Base-by-base conservation (phyloP, 1,140 invertebrate genomes). In the Ptiloglossa arizonensis region DNA sequence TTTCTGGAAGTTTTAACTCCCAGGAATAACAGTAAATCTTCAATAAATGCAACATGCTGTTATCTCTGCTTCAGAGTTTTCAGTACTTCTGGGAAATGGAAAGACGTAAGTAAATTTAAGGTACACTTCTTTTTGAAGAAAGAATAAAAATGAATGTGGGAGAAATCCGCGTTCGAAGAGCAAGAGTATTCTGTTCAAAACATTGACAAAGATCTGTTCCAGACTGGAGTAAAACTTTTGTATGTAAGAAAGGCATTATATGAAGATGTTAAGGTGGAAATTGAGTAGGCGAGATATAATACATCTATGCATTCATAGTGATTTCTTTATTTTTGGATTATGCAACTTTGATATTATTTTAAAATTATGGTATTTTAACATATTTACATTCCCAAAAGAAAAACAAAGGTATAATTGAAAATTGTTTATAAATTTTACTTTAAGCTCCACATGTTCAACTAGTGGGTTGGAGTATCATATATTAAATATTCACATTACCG, bases 31-130 rank as follows among this genome's bases (percentile, higher is more conserved):
- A 32, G 35, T 17, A 76, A 32, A 71, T 69, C 52, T 56, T 76
- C 44, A 57, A 63, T 50, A 54, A 71, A 60, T 64, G 87, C 87
- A 88, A 88, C 87, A 87, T 88, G 87, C 84, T 88, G 71, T 88
- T 88, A 86, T 87, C 68, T 81, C 72, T 52, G 84, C 32, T 75
- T 80, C 67, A 56, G 69, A 79, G 46, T 87, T 87, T 87, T 86
- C 87, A 87, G 87, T 79, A 56, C 56, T 85, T 66, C 54, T 75
- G 64, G 38, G 50, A 24, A 52, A 32, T 75, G 70, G 72, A 69
- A 54, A 57, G 68, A 64, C 41, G 86, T 87, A 83, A 87, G 82
- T 86, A 86, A 74, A 41, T 64, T 67, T 66, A 67, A 74, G 68
- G 54, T 66, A 69, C 35, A 57, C n/a, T 44, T 44, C 41, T 76